Percentiles rank a stretch among this genome's conserved stretches.
phyloP scores from a whole-genome alignment of 2,797 vertebrate genomes.

The Poeciliopsis turneri region DNA sequence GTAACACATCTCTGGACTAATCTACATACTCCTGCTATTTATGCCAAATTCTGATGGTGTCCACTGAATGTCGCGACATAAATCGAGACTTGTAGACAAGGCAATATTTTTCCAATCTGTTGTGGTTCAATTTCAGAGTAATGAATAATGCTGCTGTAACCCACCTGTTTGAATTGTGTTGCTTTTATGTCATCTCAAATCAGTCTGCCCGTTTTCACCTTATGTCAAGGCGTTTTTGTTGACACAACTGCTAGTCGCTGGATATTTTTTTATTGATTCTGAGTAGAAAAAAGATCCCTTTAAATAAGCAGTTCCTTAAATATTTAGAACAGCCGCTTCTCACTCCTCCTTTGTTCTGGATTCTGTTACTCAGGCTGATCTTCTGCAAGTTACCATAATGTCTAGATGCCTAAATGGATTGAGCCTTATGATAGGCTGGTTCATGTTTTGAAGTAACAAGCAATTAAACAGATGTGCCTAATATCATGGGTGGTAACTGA shows the following conservation, averaged over 20 bases:
- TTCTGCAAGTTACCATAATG: neutral
- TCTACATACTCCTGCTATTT: neutral
- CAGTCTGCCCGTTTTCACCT: neutral
- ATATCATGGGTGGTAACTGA: neutral
- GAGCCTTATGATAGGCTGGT: neutral
- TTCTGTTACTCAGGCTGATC: neutral
- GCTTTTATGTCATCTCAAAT: neutral
- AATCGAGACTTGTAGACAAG: neutral
- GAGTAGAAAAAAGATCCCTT: neutral
- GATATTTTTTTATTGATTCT: neutral
- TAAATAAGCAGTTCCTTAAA: neutral
- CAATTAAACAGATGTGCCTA: neutral
- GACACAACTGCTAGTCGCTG: too few species aligned
- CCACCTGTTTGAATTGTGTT: neutral
- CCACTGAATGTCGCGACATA: neutral
- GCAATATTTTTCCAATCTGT: neutral
- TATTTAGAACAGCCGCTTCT: neutral
- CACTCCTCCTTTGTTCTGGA: neutral
- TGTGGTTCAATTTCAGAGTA: neutral
- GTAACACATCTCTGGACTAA: neutral
- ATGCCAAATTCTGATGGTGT: neutral
- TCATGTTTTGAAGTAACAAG: neutral
- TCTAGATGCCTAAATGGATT: neutral
- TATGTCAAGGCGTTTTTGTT: neutral
- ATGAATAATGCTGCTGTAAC: neutral